phyloP scores from a whole-genome alignment of 2,888 invertebrate genomes.

The Torymus tubicola region DNA sequence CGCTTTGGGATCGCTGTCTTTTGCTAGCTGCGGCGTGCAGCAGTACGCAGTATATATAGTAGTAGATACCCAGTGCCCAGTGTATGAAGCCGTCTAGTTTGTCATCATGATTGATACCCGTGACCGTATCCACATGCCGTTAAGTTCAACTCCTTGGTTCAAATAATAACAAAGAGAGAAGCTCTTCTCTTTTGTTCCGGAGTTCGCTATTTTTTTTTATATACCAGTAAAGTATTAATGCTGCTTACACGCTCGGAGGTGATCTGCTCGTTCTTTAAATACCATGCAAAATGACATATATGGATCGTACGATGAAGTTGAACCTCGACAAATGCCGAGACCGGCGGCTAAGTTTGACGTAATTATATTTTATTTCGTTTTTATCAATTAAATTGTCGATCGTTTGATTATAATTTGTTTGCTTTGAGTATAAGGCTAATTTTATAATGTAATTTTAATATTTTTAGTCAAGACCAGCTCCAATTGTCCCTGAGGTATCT shows the following conservation, averaged over 20 bases:
- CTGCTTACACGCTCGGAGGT: background rate
- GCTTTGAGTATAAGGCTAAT: background rate
- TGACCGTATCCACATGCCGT: slow-evolving; percentile 7
- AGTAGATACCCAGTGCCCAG: no score
- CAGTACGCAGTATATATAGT: no score
- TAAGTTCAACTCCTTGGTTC: slow-evolving; percentile 20
- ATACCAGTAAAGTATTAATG: slow-evolving; percentile 28
- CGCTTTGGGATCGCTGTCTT: no score
- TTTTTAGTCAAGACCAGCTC: slow-evolving; percentile 57
- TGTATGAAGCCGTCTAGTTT: background rate
- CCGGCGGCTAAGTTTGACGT: slow-evolving; percentile 64
- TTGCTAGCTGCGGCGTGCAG: no score
- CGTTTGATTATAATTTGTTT: background rate
- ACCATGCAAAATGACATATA: slow-evolving; percentile 49
- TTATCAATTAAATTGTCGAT: background rate
- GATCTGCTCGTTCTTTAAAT: background rate
- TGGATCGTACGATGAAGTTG: slow-evolving; percentile 64
- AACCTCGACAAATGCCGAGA: slow-evolving; percentile 68
- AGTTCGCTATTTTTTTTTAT: background rate
- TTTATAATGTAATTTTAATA: slow-evolving; percentile 10
- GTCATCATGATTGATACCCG: background rate
- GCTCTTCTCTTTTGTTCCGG: slow-evolving; percentile 1
- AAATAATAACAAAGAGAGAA: slow-evolving; percentile 26
- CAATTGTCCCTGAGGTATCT: slow-evolving; percentile 72
- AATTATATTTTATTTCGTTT: slow-evolving; percentile 50